A percentile compares a stretch with the other conserved stretches of the same genome.
phyloP scores from a whole-genome alignment of 37 sponge, comb jelly and placozoan genomes.

The Halisarca cf. caerulea region DNA sequence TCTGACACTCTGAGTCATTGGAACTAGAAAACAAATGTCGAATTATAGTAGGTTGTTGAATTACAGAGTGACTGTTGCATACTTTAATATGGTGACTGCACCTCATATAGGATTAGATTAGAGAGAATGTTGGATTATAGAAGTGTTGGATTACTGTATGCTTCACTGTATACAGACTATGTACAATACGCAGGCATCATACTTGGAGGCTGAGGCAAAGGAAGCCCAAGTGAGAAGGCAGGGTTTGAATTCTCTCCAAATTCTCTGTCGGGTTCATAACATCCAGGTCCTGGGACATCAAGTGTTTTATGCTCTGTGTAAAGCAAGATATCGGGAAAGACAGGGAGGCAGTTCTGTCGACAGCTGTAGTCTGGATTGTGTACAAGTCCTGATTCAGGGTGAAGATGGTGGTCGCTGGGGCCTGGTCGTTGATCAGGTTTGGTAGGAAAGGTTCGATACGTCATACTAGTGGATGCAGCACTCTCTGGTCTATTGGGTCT shows the following conservation, averaged over 20 bases:
- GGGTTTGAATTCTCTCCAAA: conserved; percentile 49
- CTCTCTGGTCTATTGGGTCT: neutral
- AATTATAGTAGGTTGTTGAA: no score
- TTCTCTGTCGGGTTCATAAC: conserved; percentile 42
- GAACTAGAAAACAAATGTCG: no score
- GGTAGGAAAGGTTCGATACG: conserved; percentile 41
- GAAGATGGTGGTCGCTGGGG: conserved; percentile 25
- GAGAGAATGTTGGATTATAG: no score
- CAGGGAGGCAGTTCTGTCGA: conserved; percentile 42
- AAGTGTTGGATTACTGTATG: no score
- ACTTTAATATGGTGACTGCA: no score
- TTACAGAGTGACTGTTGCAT: no score
- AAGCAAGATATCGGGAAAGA: conserved; percentile 50
- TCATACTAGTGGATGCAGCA: conserved; percentile 26
- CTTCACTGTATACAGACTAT: no score
- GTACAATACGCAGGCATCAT: no score
- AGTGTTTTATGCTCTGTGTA: conserved; percentile 37
- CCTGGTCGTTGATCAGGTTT: conserved; percentile 36
- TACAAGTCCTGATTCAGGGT: neutral
- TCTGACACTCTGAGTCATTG: no score
- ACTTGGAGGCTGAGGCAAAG: conserved; percentile 50
- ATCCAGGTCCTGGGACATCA: conserved; percentile 31
- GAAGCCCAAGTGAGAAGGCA: conserved; percentile 32
- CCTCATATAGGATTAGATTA: no score
- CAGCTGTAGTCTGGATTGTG: conserved; percentile 53